phyloP scores from a whole-genome alignment of 2,113 vertebrate species.

The Okapia johnstoni region DNA sequence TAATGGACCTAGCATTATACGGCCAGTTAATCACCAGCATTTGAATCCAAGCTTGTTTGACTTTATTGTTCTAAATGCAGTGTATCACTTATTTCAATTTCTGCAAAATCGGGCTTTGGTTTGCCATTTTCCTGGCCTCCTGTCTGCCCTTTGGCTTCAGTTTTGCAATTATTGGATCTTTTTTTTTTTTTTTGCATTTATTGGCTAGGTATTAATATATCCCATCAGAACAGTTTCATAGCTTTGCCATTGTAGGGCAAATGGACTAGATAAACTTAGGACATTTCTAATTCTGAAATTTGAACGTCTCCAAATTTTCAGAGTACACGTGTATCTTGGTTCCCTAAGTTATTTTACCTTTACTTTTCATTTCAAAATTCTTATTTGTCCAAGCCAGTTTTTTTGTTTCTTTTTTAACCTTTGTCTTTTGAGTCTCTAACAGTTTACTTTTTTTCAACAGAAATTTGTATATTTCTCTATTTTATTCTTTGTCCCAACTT shows the following conservation, averaged over 20 bases:
- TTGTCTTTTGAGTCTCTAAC: background rate
- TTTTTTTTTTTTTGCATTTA: background rate
- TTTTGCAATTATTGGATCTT: background rate
- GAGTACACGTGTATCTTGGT: background rate
- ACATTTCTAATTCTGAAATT: background rate
- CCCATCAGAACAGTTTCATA: background rate
- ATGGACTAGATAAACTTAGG: background rate
- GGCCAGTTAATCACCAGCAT: background rate
- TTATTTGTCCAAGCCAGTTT: background rate
- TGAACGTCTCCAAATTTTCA: background rate
- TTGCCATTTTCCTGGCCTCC: background rate
- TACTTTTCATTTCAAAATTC: background rate
- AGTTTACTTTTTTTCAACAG: background rate
- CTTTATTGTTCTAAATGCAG: background rate
- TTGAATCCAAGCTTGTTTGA: background rate
- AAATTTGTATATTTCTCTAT: background rate
- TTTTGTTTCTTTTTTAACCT: background rate
- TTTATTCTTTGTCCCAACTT: background rate
- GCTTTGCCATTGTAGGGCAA: background rate
- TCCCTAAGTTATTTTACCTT: background rate
- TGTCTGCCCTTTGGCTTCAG: background rate
- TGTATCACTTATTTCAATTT: background rate
- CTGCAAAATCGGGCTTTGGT: background rate
- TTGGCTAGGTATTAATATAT: background rate
- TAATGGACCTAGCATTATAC: background rate